Evolutionary conservation across 2,888 invertebrate genomes (phyloP).

Genomic region (Acheta domesticus): DNA sequence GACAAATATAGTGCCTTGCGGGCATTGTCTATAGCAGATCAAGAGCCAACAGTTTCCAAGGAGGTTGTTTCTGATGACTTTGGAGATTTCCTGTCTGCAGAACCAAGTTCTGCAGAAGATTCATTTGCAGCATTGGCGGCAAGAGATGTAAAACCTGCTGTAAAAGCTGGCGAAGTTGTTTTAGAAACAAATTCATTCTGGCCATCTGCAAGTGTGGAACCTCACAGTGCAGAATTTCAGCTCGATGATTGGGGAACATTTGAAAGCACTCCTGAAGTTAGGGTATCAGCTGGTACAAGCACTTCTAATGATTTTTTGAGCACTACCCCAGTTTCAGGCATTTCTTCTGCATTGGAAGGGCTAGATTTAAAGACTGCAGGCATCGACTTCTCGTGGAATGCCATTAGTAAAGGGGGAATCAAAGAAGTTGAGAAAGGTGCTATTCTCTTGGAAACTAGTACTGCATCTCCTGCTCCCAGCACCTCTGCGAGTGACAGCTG

Average conservation of each 20-base stretch:
- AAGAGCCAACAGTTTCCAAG: conserved; percentile 35
- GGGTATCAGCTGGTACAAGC: not conserved
- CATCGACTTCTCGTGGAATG: not conserved
- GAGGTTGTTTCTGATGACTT: conserved; percentile 47
- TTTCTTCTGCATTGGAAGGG: not conserved
- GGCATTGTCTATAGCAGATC: conserved; percentile 41
- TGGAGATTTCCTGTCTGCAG: conserved; percentile 51
- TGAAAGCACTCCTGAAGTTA: conserved; percentile 19
- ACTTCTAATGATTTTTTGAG: conserved; percentile 19
- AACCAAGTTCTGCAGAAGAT: conserved; percentile 37
- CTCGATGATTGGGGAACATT: conserved; percentile 34
- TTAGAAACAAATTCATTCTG: not conserved
- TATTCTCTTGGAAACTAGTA: too few species aligned
- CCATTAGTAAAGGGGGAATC: too few species aligned
- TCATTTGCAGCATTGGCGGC: conserved; percentile 37
- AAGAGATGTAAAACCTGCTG: conserved; percentile 19
- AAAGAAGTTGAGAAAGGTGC: too few species aligned
- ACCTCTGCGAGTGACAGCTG: too few species aligned
- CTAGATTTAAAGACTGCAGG: not conserved
- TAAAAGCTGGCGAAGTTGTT: not conserved
- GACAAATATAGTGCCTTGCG: conserved; percentile 52
- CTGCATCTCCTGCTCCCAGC: too few species aligned
- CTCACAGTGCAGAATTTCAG: conserved; percentile 27
- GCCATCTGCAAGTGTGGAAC: not conserved
- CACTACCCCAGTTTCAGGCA: not conserved